Evolutionary conservation across 2,888 invertebrate species (phyloP).

Genomic region (Drosophila mimetica): DNA sequence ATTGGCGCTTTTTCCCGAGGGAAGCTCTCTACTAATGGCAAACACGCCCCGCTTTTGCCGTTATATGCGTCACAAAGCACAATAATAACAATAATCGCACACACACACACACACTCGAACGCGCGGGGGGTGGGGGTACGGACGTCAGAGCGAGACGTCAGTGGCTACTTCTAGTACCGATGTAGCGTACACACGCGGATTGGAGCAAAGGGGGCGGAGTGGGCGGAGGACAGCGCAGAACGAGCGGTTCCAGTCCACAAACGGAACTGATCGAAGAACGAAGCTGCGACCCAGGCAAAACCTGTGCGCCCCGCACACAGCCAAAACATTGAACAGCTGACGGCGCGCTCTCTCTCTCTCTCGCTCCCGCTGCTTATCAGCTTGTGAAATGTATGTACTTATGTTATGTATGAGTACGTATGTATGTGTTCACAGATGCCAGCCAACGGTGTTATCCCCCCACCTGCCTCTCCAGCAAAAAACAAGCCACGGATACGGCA

Average conservation of each 20-base stretch:
- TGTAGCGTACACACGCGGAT: constrained; percentile 20
- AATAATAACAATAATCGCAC: constrained; percentile 34
- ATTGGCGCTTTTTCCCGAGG: constrained; percentile 38
- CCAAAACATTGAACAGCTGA: constrained; percentile 75
- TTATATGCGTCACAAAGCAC: constrained; percentile 60
- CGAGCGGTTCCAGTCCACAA: constrained; percentile 74
- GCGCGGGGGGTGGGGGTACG: constrained; percentile 13
- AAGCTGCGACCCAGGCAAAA: constrained; percentile 46
- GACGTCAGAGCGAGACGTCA: constrained; percentile 53
- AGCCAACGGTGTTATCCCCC: not conserved
- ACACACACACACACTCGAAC: not conserved
- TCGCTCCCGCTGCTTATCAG: constrained; percentile 58
- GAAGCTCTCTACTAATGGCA: constrained; percentile 30
- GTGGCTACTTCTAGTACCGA: constrained; percentile 1
- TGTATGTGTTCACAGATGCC: constrained; percentile 23
- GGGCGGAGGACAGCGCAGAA: constrained; percentile 9
- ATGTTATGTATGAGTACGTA: constrained; percentile 5
- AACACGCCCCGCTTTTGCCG: constrained; percentile 71
- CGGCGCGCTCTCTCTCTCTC: constrained; percentile 21
- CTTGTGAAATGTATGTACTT: constrained; percentile 45
- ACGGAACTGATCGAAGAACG: constrained; percentile 69
- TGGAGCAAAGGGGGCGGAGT: constrained; percentile 1
- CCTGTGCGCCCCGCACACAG: constrained; percentile 63
- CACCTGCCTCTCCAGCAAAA: not conserved
- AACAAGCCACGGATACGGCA: constrained; percentile 2